Conservation (phyloP, 1,140 invertebrate genomes). For the Drosophila arawakana region DNA sequence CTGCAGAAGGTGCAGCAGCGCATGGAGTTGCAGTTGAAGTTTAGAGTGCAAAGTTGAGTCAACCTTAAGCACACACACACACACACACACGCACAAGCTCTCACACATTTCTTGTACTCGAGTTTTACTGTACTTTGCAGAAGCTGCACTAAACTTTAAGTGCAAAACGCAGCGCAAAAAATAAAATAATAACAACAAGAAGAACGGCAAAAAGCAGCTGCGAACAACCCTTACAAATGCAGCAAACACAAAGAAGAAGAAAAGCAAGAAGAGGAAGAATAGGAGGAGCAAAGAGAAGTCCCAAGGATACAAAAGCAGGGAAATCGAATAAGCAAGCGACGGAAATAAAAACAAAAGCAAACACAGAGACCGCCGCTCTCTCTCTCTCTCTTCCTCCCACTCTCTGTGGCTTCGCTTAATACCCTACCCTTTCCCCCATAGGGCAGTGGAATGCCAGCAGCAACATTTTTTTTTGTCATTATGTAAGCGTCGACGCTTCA, state of each 20-base stretch:
- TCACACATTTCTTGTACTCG: constrained; percentile 16
- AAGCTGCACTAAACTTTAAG: constrained; percentile 60
- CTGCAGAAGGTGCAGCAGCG: background rate
- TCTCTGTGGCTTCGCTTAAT: background rate
- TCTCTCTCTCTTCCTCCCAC: background rate
- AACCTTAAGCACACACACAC: constrained; percentile 63
- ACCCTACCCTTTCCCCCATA: background rate
- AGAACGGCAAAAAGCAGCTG: constrained; percentile 10
- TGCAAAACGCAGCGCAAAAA: constrained; percentile 32
- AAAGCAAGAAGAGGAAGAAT: too few relatives aligned
- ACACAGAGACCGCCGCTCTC: background rate
- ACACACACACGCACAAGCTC: constrained; percentile 50
- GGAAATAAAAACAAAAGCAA: constrained; percentile 27
- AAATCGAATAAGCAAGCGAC: constrained; percentile 56
- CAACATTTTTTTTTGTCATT: constrained; percentile 57
- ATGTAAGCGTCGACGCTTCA: constrained; percentile 44
- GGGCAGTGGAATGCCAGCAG: constrained; percentile 30
- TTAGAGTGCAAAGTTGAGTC: constrained; percentile 64
- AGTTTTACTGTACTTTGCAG: constrained; percentile 50
- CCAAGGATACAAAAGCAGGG: constrained; percentile 23
- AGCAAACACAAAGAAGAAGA: constrained; percentile 2
- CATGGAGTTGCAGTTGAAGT: background rate
- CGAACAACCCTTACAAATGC: constrained; percentile 67
- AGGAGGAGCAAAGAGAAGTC: constrained; percentile 5
- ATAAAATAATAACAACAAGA: background rate